A percentile compares a stretch with the other conserved stretches of the same genome.
Evolutionary conservation across 2,113 vertebrate genomes (phyloP).

Genomic region (Prinia subflava): DNA sequence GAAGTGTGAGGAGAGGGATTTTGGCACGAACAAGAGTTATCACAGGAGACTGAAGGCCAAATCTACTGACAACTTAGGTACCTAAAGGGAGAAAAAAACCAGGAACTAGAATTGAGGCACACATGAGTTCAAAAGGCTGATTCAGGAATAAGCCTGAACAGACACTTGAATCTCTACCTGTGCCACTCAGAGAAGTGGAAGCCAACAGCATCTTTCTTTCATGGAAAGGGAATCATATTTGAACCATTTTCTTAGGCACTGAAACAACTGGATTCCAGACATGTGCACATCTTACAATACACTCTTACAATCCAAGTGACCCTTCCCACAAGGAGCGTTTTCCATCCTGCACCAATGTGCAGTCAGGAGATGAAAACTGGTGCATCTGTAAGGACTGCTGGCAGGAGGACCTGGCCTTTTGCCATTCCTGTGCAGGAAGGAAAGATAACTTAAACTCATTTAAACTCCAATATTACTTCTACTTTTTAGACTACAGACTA

Average conservation of each 20-base stretch:
- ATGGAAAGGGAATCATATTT: not conserved
- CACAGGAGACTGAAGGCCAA: not conserved
- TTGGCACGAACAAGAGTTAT: not conserved
- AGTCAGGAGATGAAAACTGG: not conserved
- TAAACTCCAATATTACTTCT: not conserved
- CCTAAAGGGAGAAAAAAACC: not conserved
- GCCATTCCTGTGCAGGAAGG: not conserved
- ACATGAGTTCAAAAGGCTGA: not conserved
- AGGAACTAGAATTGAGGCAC: not conserved
- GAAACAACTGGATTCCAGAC: not conserved
- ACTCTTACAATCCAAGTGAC: not conserved
- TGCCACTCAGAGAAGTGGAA: not conserved
- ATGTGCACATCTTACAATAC: not conserved
- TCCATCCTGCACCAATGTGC: not conserved
- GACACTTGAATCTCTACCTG: not conserved
- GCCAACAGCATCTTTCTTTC: not conserved
- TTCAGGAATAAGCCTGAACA: not conserved
- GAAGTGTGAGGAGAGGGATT: not conserved
- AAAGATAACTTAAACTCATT: not conserved
- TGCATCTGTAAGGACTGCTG: not conserved
- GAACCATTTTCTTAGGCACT: not conserved
- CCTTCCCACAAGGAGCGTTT: not conserved
- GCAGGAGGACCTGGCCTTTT: not conserved
- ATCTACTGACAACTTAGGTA: not conserved
- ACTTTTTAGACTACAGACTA: not conserved